Evolutionary conservation across 1,140 invertebrate species (phyloP).

Genomic region (Branchinecta lynchi): DNA sequence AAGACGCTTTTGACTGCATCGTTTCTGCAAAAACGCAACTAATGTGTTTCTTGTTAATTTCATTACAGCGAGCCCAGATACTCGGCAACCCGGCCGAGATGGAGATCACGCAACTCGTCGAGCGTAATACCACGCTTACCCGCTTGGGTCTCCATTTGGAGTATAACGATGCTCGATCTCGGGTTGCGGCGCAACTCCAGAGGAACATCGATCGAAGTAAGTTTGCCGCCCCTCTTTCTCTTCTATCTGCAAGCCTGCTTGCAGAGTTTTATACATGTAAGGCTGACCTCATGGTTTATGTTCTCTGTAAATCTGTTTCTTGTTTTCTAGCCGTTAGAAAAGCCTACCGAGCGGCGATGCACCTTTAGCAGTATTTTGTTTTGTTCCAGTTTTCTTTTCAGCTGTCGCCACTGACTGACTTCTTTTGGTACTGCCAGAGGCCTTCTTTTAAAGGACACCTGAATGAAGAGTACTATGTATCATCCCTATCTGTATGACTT

Average conservation of each 20-base stretch:
- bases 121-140: conserved; percentile 78
- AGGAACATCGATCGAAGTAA: conserved; percentile 92
- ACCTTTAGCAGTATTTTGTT: no score
- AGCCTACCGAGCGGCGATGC: no score
- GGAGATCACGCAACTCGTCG: conserved; percentile 83
- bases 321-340: no score
- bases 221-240: conserved; percentile 32
- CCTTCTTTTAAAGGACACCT: no score
- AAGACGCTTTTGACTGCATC: no score
- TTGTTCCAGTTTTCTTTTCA: no score
- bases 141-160: conserved; percentile 86
- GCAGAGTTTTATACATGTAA: neutral
- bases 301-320: no score
- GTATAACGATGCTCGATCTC: conserved; percentile 85
- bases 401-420: no score
- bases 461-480: no score
- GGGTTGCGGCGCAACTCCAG: conserved; percentile 80
- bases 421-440: no score
- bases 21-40: no score
- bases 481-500: no score
- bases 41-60: neutral
- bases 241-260: conserved; percentile 5
- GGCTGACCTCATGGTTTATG: neutral
- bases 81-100: conserved; percentile 96
- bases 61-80: conserved; percentile 67